A percentile compares a stretch with the other conserved stretches of the same genome.
These are phyloP conservation scores for Neelides folsomi DNA, from an alignment of 2,888 invertebrate genomes.

Conservation along the genomic window DNA sequence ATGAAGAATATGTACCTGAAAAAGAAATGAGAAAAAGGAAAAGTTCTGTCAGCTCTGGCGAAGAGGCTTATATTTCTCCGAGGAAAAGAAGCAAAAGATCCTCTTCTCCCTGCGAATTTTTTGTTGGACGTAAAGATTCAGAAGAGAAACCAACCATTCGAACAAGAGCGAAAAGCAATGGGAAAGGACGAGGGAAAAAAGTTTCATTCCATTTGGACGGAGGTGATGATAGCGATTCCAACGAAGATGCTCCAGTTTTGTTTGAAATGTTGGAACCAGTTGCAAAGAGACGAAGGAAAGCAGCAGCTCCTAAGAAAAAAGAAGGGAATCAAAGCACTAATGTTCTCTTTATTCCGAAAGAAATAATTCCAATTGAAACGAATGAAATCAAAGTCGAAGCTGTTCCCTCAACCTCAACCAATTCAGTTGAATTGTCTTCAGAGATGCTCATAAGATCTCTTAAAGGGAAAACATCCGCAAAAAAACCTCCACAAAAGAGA, in stretches of 20 bases:
- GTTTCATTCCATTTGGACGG: not conserved
- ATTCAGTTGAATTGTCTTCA: no score
- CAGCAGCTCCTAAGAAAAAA: not conserved
- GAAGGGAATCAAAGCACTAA: no score
- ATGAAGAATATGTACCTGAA: constrained; percentile 7
- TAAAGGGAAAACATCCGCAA: constrained; percentile 9
- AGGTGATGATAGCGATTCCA: not conserved
- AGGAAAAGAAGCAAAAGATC: constrained; percentile 8
- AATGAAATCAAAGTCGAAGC: no score
- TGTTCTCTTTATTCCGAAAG: no score
- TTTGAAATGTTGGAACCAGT: not conserved
- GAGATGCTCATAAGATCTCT: no score
- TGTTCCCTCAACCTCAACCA: no score
- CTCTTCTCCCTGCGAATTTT: constrained; percentile 23
- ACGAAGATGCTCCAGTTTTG: no score
- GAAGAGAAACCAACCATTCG: not conserved
- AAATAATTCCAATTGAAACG: no score
- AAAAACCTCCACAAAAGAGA: constrained; percentile 10
- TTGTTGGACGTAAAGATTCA: not conserved
- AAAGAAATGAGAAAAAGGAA: not conserved
- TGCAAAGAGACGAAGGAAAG: not conserved
- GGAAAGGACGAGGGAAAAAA: not conserved
- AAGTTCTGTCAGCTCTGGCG: constrained; percentile 3
- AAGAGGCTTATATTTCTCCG: not conserved
- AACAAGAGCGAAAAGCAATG: not conserved